Base-by-base conservation (phyloP, 1,140 invertebrate genomes). In the Hermetia illucens region DNA sequence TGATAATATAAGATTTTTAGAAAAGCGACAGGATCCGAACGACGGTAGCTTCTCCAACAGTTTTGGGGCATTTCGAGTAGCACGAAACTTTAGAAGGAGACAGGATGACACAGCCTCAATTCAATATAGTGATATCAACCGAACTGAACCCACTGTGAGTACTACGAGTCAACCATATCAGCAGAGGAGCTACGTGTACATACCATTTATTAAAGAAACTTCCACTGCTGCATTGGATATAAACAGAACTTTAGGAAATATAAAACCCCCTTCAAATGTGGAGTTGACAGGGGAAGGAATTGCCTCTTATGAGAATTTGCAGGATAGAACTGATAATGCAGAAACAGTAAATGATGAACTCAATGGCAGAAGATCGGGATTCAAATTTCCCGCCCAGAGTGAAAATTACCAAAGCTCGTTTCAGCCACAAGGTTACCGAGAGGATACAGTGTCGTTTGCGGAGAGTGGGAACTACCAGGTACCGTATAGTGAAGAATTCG, bases 131-230 rank as follows among this genome's bases (percentile, higher is more conserved):
- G 24, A 22, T n/a, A 40, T 21, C 13, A 25, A 31, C 12, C 13
- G 13, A 13, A 21, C 39, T 21, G 24, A 27, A 20, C 31, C 4
- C 21, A 15, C 21, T 16, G 25, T 12, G n/a, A 12, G 5, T 30
- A 3, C 29, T 16, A 30, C 29, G 17, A 30, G 29, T n/a, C n/a
- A n/a, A n/a, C n/a, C n/a, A n/a, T n/a, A n/a, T n/a, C n/a, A n/a
- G n/a, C n/a, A n/a, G n/a, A n/a, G n/a, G n/a, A n/a, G n/a, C 44
- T 58, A 58, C 21, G 49, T 58, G 42, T 58, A 58, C 27, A 58
- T 58, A 8, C 55, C 55, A 0, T 31, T 58, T 25, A 41, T 46
- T 10, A 21, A 43, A 21, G 48, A 45, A 24, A 15, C 34, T 5
- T 41, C 40, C n/a, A n/a, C n/a, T n/a, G n/a, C n/a, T n/a, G n/a